Percentiles rank a stretch among this genome's conserved stretches.
These are phyloP conservation scores for Orycteropus afer DNA, from an alignment of 2,113 vertebrate genomes.

Conservation along the genomic window DNA sequence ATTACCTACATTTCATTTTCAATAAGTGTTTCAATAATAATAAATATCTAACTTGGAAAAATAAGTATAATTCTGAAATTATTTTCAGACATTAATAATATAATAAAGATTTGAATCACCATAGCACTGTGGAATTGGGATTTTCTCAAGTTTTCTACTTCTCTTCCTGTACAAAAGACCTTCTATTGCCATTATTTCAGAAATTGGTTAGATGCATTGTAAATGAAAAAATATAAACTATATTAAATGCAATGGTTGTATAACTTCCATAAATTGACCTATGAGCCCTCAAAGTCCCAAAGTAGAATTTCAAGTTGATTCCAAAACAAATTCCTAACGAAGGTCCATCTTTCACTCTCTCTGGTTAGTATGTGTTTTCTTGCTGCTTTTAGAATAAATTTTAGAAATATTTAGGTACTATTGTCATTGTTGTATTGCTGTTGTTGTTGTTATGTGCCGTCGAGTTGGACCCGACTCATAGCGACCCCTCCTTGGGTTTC, in stretches of 20 bases:
- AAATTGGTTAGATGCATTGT: not conserved
- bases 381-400: not conserved
- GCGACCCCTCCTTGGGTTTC: too few relatives aligned
- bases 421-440: not conserved
- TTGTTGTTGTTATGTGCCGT: too few relatives aligned
- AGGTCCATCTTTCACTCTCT: not conserved
- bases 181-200: not conserved
- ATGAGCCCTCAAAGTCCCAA: not conserved
- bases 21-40: conserved; percentile 15
- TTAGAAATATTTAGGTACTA: not conserved
- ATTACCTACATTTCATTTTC: conserved; percentile 56
- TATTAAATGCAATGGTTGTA: not conserved
- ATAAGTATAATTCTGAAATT: not conserved
- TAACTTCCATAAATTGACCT: not conserved
- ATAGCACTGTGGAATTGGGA: not conserved
- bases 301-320: conserved; percentile 23
- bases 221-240: not conserved
- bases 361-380: not conserved
- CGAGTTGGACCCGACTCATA: too few relatives aligned
- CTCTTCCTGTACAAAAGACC: not conserved
- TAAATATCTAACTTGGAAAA: conserved; percentile 17
- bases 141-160: not conserved
- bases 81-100: not conserved
- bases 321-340: not conserved
- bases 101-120: conserved; percentile 1